A percentile compares a stretch with the other conserved stretches of the same genome.
Conservation (phyloP, 2,888 invertebrate genomes). For the Dioctria linearis region DNA sequence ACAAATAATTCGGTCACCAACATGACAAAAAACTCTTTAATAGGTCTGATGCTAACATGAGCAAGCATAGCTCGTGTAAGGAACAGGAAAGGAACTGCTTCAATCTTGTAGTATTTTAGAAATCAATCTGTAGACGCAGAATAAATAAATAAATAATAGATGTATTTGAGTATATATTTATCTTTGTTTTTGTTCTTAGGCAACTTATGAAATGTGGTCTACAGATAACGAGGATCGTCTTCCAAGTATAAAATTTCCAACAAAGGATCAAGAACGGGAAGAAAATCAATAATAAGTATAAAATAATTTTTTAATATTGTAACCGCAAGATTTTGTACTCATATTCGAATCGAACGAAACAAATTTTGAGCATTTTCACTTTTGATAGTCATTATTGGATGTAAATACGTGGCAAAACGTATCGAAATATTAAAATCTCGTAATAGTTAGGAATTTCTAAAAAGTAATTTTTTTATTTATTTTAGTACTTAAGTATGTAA, state of each 20-base stretch:
- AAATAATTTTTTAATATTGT: not conserved
- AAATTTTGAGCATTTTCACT: no score
- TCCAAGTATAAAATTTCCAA: constrained; percentile 63
- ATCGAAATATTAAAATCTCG: not conserved
- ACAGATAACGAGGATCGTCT: constrained; percentile 62
- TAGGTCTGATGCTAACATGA: no score
- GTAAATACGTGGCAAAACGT: not conserved
- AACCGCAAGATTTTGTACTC: no score
- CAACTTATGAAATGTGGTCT: constrained; percentile 63
- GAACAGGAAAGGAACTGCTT: no score
- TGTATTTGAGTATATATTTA: not conserved
- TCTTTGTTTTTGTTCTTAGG: constrained; percentile 52
- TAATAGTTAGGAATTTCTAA: not conserved
- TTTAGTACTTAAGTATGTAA: no score
- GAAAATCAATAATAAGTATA: constrained; percentile 51
- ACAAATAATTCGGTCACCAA: no score
- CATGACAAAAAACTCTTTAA: no score
- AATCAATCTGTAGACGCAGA: no score
- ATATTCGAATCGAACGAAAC: no score
- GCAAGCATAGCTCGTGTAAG: no score
- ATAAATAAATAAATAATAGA: not conserved
- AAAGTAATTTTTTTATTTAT: not conserved
- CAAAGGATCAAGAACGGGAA: constrained; percentile 60
- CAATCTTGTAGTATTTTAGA: no score
- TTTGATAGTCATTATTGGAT: no score